A percentile compares a stretch with the other conserved stretches of the same genome.
Evolutionary conservation across 2,888 invertebrate genomes (phyloP).

Genomic region (Hoplodrina ambigua): DNA sequence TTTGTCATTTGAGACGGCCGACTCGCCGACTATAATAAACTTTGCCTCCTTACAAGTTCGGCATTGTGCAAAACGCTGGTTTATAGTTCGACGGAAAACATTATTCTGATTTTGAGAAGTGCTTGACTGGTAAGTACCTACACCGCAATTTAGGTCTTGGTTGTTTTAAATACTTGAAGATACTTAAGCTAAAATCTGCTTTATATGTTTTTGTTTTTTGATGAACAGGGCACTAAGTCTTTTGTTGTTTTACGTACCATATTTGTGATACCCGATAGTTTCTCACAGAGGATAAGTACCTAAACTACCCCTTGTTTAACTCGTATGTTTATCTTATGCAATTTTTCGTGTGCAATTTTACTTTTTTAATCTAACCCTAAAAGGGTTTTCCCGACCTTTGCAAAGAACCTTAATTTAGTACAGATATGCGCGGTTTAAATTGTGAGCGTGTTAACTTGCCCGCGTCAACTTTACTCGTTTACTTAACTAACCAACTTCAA

Average conservation of each 20-base stretch:
- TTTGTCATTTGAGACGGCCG: slow-evolving; percentile 74
- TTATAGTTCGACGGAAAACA: slow-evolving; percentile 58
- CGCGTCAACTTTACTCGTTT: slow-evolving; percentile 59
- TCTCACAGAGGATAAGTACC: too few relatives aligned
- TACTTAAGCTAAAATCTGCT: background rate
- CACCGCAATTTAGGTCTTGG: background rate
- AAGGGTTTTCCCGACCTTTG: slow-evolving; percentile 46
- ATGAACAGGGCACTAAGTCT: background rate
- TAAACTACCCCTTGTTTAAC: background rate
- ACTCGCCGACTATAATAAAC: slow-evolving; percentile 66
- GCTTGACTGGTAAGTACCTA: slow-evolving; percentile 38
- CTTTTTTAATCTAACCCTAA: slow-evolving; percentile 29
- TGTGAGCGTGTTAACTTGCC: slow-evolving; percentile 53
- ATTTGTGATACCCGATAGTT: too few relatives aligned
- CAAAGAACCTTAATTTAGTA: slow-evolving; percentile 57
- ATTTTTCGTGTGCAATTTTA: slow-evolving; percentile 21
- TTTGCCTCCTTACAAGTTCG: slow-evolving; percentile 64
- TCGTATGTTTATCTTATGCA: background rate
- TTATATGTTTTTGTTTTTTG: too few relatives aligned
- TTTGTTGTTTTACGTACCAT: too few relatives aligned
- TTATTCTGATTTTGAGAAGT: slow-evolving; percentile 49
- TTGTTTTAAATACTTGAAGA: slow-evolving; percentile 2
- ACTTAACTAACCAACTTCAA: slow-evolving; percentile 58
- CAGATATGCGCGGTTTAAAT: slow-evolving; percentile 56
- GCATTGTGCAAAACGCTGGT: slow-evolving; percentile 55